A percentile compares a stretch with the other conserved stretches of the same genome.
phyloP scores from a whole-genome alignment of 2,113 vertebrate genomes.

The Phoenicopterus ruber region DNA sequence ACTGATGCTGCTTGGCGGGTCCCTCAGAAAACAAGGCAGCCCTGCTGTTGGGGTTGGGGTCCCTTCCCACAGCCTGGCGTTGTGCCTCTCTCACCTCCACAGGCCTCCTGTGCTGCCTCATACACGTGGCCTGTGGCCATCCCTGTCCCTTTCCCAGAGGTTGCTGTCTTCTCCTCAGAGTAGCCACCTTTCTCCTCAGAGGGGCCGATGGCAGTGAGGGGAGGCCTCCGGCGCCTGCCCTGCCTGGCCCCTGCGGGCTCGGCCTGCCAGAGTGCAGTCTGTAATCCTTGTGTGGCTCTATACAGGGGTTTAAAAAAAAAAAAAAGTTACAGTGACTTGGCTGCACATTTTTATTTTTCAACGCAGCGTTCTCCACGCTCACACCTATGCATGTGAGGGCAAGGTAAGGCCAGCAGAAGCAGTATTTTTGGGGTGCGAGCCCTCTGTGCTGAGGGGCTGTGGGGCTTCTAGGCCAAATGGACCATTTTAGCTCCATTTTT shows the following conservation, averaged over 20 bases:
- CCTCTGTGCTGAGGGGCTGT: neutral
- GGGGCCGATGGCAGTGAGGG: fast-evolving
- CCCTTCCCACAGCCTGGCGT: neutral
- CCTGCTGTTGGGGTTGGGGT: neutral
- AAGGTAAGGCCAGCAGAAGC: neutral
- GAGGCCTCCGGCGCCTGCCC: fast-evolving
- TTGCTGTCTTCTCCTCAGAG: too few species aligned
- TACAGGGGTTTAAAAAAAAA: neutral
- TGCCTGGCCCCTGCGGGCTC: neutral
- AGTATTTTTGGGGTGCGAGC: fast-evolving
- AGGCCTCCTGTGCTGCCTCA: neutral
- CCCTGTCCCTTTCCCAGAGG: neutral
- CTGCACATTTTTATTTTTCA: neutral
- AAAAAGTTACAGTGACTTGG: neutral
- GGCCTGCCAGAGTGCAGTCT: neutral
- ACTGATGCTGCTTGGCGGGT: fast-evolving
- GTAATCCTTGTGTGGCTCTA: neutral
- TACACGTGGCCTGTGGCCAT: fast-evolving
- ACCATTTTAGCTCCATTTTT: neutral
- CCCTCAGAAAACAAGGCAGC: neutral
- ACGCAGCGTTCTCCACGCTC: fast-evolving
- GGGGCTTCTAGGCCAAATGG: neutral
- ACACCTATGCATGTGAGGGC: fast-evolving
- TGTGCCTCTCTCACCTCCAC: fast-evolving
- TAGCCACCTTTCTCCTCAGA: neutral